Base-by-base conservation (phyloP, 1,140 invertebrate species). In the Aphis craccivora region DNA sequence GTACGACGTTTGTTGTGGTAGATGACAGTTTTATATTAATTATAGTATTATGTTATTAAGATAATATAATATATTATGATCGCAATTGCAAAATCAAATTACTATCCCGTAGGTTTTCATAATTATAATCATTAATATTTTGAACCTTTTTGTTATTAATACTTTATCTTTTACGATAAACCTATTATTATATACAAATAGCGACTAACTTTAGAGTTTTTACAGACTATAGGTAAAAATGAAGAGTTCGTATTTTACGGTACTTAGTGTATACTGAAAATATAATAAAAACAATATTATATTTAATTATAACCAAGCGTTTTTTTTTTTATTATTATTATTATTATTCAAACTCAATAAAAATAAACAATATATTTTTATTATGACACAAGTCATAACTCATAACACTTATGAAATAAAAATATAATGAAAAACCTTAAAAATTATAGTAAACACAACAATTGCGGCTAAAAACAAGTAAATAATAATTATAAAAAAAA, bases 321-420 rank as follows among this genome's bases (percentile, higher is more conserved):
- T 14, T 86, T 86, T 86, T 45, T 45, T 51, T 45, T 81, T 18
- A 6, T 4, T n/a, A 30, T 11, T 25, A 11, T 76, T n/a, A 37
- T 81, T 51, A 51, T 48, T 7, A 53, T 89, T 89, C 22, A 89
- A n/a, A 89, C 25, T 40, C 35, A 89, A 89, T 89, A 89, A 89
- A 53, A 51, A 89, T 20, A 88, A 53, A 53, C 45, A 51, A 53
- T 89, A 53, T 89, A 89, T 89, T 89, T 53, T 53, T 55, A 55
- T 18, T 89, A 89, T 89, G 48, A 37, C 51, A 89, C 51, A 89
- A 9, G 43, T 51, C 30, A 40, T n/a, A 48, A 88, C 40, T 20
- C 48, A 40, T 89, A 89, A 89, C 51, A 55, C 35, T 89, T 89
- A 55, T 25, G 40, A 55, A 40, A 25, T 40, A 89, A 55, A 89